phyloP scores from a whole-genome alignment of 1,140 invertebrate species.

The Triops cancriformis region DNA sequence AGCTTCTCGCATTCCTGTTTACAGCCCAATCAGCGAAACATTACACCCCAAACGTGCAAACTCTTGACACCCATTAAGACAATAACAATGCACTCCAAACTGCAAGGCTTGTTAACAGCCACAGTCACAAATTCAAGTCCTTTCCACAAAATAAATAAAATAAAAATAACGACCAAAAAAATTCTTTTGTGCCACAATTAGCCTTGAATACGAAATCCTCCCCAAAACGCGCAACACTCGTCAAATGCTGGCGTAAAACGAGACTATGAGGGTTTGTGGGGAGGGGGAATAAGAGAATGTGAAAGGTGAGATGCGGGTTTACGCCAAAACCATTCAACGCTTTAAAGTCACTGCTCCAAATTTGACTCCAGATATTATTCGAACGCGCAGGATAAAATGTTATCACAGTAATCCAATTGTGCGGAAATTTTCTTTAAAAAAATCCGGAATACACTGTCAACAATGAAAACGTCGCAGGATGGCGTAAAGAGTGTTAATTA shows the following conservation, averaged over 20 bases:
- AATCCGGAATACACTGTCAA: background rate
- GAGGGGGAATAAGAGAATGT: background rate
- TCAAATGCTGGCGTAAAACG: slow-evolving; percentile 2
- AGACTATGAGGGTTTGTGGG: background rate
- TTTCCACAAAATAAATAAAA: too few species aligned
- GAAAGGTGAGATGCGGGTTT: slow-evolving; percentile 1
- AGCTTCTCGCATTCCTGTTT: background rate
- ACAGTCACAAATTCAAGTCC: too few species aligned
- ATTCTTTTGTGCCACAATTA: background rate
- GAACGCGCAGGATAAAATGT: too few species aligned
- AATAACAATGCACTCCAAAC: background rate
- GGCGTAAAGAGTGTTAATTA: too few species aligned
- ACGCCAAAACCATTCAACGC: background rate
- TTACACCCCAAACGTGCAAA: background rate
- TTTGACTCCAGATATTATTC: background rate
- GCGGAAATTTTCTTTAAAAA: background rate
- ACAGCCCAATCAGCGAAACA: background rate
- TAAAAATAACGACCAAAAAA: too few species aligned
- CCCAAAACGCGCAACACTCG: background rate
- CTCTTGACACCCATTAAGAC: background rate
- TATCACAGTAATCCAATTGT: background rate
- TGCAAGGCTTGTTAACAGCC: background rate
- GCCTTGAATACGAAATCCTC: background rate
- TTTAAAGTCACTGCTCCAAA: slow-evolving; percentile 5
- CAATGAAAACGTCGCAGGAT: background rate